Evolutionary conservation across 2,888 invertebrate species (phyloP).

Genomic region (Rhopalosiphum nymphaeae): DNA sequence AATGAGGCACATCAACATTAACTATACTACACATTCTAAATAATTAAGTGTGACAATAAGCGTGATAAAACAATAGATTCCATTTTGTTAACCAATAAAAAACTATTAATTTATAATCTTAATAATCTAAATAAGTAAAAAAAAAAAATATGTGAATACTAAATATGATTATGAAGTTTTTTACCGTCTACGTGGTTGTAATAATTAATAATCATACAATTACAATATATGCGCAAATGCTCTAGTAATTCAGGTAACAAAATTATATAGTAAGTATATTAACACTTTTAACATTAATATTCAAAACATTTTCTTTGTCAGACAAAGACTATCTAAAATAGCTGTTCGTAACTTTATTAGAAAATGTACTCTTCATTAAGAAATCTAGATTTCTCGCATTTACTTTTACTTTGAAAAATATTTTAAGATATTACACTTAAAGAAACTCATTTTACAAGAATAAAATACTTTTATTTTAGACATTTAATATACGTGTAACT

Average conservation of each 20-base stretch:
- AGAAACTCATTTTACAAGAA: neutral
- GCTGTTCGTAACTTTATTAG: neutral
- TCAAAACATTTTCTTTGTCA: neutral
- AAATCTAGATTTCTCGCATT: neutral
- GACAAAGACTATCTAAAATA: neutral
- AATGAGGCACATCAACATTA: neutral
- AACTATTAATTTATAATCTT: neutral
- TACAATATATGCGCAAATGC: neutral
- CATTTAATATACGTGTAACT: neutral
- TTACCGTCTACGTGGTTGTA: neutral
- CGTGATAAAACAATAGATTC: neutral
- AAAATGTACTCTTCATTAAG: neutral
- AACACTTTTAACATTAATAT: neutral
- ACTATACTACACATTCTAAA: neutral
- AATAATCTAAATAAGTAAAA: too few species aligned
- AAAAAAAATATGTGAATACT: neutral
- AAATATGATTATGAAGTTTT: neutral
- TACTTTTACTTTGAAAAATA: neutral
- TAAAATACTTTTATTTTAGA: neutral
- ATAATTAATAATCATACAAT: neutral
- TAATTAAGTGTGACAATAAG: neutral
- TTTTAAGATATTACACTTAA: neutral
- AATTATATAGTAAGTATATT: neutral
- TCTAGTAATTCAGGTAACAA: neutral
- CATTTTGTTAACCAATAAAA: neutral